Conservation (phyloP, 2,888 invertebrate species). For the Spilarctia lutea region DNA sequence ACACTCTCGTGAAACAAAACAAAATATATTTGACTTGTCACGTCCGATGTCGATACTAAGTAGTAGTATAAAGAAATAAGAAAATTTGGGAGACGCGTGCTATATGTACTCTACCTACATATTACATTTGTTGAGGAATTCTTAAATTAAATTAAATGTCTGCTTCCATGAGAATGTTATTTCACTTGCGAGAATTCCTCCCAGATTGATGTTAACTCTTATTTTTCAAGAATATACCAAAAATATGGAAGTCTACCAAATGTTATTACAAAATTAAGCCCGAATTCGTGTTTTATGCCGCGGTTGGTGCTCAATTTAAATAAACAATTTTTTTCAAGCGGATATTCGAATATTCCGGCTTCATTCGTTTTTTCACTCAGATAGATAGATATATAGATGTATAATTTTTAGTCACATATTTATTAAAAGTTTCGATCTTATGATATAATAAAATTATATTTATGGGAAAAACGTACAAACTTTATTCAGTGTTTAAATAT, state of each 20-base stretch:
- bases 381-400: no score
- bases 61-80: conserved; percentile 2
- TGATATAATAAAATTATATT: no score
- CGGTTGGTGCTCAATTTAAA: conserved; percentile 4
- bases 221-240: conserved; percentile 8
- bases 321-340: conserved; percentile 3
- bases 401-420: no score
- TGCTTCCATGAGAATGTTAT: conserved; percentile 9
- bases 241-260: conserved; percentile 8
- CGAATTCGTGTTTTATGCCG: background rate
- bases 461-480: no score
- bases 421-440: background rate
- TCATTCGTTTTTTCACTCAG: background rate
- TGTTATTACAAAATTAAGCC: conserved; percentile 12
- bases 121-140: conserved; percentile 10
- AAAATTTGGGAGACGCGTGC: conserved; percentile 4
- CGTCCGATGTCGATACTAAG: background rate
- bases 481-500: no score
- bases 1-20: background rate
- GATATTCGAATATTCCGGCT: background rate
- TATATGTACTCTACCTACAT: background rate
- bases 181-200: conserved; percentile 9
- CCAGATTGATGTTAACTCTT: conserved; percentile 8
- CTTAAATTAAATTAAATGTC: conserved; percentile 3
- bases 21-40: background rate